Evolutionary conservation across 2,888 invertebrate species (phyloP), one percentile per base, ranked within the genome.

Genomic region (Eueremaeus valkanovi): DNA sequence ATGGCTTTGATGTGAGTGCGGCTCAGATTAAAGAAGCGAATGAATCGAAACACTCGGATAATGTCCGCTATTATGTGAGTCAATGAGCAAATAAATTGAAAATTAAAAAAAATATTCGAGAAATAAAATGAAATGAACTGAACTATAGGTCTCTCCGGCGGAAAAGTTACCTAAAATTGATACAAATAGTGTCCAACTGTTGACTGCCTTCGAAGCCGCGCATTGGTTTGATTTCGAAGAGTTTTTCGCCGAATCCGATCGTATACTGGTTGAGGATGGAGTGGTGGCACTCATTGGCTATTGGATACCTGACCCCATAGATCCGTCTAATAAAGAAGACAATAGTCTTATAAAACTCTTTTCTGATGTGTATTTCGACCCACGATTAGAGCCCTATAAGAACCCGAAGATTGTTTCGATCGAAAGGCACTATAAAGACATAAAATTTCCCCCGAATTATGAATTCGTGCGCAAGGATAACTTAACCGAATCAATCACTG

Each of bases 191-290:
- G 81, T 81, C 0, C 83, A 85, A 55, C 79, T 86, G 49, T 80
- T 86, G 2, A 85, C 84, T 2, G 81, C 83, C 0, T 82, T 83
- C 3, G 84, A 84, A 72, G 83, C 85, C 13, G 80, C 83, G 68
- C 86, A 86, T 78, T 86, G 85, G 85, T 82, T 86, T 77, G 82
- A 85, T 76, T 68, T 82, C 45, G 81, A 82, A 3, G 81, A 80
- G 76, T 85, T 86, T 77, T 85, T 83, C 78, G 73, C 79, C 3
- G 85, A 86, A 80, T 84, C 81, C 0, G 81, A 81, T 73, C 80
- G 85, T 49, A 81, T 85, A 21, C 79, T 86, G 24, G 81, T 80
- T 31, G 83, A 82, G 11, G 82, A 83, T 70, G 85, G 85, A 1
- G 82, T 83, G n/a, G 76, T 85, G 29, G 84, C 83, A 24, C 73